Conservation (phyloP, 2,797 vertebrate species). For the Thamnophis elegans region DNA sequence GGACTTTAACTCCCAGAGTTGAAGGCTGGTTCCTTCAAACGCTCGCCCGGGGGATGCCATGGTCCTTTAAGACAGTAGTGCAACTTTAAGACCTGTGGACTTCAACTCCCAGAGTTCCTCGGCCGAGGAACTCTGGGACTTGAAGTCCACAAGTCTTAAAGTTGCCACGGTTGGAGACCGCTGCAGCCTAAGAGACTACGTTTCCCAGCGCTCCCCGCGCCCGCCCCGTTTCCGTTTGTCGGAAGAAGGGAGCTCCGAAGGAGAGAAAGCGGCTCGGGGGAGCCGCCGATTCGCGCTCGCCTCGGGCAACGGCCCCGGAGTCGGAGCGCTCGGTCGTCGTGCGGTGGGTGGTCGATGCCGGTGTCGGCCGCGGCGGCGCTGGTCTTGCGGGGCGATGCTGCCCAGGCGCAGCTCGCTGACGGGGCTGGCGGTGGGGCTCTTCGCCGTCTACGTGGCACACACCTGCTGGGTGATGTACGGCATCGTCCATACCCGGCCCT, state of each 20-base stretch:
- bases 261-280: neutral
- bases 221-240: conserved; percentile 1
- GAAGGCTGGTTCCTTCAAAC: neutral
- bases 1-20: too few species aligned
- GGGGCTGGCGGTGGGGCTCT: conserved; percentile 86
- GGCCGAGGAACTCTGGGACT: too few species aligned
- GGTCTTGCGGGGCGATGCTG: conserved; percentile 59
- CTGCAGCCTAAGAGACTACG: neutral
- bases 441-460: conserved; percentile 89
- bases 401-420: conserved; percentile 79
- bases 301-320: neutral
- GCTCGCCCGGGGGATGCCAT: neutral
- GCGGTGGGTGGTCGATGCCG: neutral
- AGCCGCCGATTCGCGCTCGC: neutral
- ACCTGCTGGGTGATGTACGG: conserved; percentile 94
- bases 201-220: conserved; percentile 37
- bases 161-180: too few species aligned
- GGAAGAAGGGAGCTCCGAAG: neutral
- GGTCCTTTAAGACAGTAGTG: too few species aligned
- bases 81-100: too few species aligned
- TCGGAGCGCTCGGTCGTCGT: neutral
- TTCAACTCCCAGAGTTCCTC: too few species aligned
- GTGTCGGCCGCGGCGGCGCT: conserved; percentile 29
- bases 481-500: conserved; percentile 89
- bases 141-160: too few species aligned